Evolutionary conservation across 37 sponge, comb jelly and placozoan species (phyloP).

Genomic region (Diacarnus erythraeanus): DNA sequence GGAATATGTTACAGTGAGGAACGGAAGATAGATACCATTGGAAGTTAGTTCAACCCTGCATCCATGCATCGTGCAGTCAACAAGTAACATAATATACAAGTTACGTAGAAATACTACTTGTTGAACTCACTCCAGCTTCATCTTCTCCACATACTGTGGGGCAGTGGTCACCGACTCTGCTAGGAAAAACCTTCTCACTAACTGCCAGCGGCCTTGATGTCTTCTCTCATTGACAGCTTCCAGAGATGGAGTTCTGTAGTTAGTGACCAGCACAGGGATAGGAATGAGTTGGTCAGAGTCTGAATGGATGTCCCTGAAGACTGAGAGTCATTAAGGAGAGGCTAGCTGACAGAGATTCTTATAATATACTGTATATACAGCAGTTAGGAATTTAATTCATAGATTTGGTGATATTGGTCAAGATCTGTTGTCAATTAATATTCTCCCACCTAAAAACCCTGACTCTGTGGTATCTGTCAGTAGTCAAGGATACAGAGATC

Average conservation of each 20-base stretch:
- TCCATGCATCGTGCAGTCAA: too few relatives aligned
- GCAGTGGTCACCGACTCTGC: slow-evolving; percentile 25
- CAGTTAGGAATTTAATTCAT: too few relatives aligned
- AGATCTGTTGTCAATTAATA: too few relatives aligned
- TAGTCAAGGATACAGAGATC: slow-evolving; percentile 63
- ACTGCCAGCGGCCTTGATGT: slow-evolving; percentile 37
- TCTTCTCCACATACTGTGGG: slow-evolving; percentile 26
- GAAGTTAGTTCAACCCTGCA: too few relatives aligned
- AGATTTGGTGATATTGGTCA: too few relatives aligned
- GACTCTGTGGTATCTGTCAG: neutral
- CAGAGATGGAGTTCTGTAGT: slow-evolving; percentile 10
- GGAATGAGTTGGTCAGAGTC: slow-evolving; percentile 25
- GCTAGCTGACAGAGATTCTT: too few relatives aligned
- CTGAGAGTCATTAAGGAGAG: neutral
- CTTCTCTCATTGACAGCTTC: too few relatives aligned
- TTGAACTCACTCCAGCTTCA: slow-evolving; percentile 44
- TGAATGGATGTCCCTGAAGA: neutral
- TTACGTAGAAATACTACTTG: too few relatives aligned
- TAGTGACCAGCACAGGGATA: slow-evolving; percentile 29
- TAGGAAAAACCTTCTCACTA: slow-evolving; percentile 54
- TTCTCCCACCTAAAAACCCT: too few relatives aligned
- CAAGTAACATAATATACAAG: too few relatives aligned
- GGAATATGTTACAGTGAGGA: slow-evolving; percentile 14
- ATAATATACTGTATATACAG: too few relatives aligned
- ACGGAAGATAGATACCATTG: neutral